phyloP scores from a whole-genome alignment of 2,888 invertebrate species.

The Clunio marinus region DNA sequence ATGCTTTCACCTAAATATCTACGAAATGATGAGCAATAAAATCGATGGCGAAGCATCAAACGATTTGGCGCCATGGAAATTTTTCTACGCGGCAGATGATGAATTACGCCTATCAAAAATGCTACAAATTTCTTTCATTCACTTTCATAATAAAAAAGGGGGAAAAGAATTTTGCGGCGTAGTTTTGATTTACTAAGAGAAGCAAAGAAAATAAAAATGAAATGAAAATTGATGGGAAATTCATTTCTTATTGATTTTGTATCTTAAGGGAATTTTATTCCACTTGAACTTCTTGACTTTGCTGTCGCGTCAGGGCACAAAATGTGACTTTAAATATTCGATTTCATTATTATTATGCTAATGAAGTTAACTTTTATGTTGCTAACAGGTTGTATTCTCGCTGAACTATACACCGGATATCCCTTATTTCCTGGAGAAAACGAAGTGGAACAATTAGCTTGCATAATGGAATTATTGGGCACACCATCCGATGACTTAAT shows the following conservation, averaged over 20 bases:
- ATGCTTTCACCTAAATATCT: constrained; percentile 6
- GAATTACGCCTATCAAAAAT: neutral
- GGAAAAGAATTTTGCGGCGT: too few species aligned
- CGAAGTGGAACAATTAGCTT: constrained; percentile 93
- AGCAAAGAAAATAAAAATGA: too few species aligned
- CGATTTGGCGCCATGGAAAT: neutral
- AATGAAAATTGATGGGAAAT: too few species aligned
- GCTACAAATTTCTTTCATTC: neutral
- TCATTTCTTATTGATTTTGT: too few species aligned
- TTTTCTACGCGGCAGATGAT: neutral
- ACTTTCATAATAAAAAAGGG: neutral
- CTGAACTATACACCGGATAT: constrained; percentile 92
- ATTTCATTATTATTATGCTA: neutral
- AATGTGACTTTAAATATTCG: neutral
- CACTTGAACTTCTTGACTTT: too few species aligned
- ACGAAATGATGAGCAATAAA: neutral
- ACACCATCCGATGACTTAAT: constrained; percentile 84
- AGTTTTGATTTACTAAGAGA: too few species aligned
- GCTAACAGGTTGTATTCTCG: constrained; percentile 79
- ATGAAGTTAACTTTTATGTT: neutral
- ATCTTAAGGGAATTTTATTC: too few species aligned
- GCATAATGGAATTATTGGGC: constrained; percentile 94
- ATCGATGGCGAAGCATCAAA: neutral
- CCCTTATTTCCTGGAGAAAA: constrained; percentile 96
- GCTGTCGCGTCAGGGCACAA: too few species aligned